Conservation (phyloP, 2,113 vertebrate species). For the Nipponia nippon region DNA sequence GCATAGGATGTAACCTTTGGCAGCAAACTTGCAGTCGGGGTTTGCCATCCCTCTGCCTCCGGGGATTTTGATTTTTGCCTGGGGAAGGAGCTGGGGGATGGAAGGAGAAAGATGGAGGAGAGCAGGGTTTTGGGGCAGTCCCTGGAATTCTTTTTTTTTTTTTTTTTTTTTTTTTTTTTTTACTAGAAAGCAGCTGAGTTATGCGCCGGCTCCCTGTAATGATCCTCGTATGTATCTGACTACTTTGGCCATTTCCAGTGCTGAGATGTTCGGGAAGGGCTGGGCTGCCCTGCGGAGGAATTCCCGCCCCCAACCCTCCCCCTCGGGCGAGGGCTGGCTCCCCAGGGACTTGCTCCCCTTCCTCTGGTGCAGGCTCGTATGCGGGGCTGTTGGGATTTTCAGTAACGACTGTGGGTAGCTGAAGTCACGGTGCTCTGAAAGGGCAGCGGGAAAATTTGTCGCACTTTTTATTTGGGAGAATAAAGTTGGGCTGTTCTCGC, state of each 20-base stretch:
- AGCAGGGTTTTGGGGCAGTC: not conserved
- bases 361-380: fast-evolving
- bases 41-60: not conserved
- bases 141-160: not conserved
- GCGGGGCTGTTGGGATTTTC: fast-evolving
- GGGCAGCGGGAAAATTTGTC: not conserved
- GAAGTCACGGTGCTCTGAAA: fast-evolving
- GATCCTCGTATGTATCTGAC: not conserved
- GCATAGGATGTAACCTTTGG: too few relatives aligned
- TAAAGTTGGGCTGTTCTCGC: fast-evolving
- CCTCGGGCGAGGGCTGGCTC: not conserved
- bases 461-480: fast-evolving
- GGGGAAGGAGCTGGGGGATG: not conserved
- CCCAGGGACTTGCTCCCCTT: fast-evolving
- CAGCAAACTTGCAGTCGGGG: too few relatives aligned
- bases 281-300: not conserved
- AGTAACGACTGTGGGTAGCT: fast-evolving
- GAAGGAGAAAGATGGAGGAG: not conserved
- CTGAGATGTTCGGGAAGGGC: not conserved
- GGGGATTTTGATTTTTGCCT: not conserved
- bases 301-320: not conserved
- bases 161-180: not conserved
- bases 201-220: not conserved
- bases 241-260: not conserved
- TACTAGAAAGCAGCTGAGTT: not conserved